These are phyloP conservation scores for human (Homo sapiens) DNA, from an alignment of 2,113 vertebrate genomes.

Conservation along the genomic window GRCh38 chr7:1080501-1081000, in stretches of 20 bases:
- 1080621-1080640: not conserved
- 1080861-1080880: too few species aligned
- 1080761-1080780: too few species aligned
- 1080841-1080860: too few species aligned
- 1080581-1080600: rapidly evolving
- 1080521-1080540: rapidly evolving
- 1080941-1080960: not conserved
- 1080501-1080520: not conserved
- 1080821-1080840: not conserved
- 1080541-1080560: not conserved
- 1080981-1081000: too few species aligned
- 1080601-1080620: rapidly evolving
- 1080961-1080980: not conserved
- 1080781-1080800: not conserved
- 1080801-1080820: not conserved
- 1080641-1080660: not conserved
- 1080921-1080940: not conserved
- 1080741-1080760: not conserved
- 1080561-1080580: not conserved
- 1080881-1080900: not conserved
- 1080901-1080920: not conserved
- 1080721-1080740: too few species aligned
- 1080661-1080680: not conserved
- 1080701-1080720: not conserved
- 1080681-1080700: not conserved